Percentiles rank a stretch among this genome's conserved stretches.
Conservation (phyloP, 2,113 vertebrate species). For the Connochaetes taurinus region DNA sequence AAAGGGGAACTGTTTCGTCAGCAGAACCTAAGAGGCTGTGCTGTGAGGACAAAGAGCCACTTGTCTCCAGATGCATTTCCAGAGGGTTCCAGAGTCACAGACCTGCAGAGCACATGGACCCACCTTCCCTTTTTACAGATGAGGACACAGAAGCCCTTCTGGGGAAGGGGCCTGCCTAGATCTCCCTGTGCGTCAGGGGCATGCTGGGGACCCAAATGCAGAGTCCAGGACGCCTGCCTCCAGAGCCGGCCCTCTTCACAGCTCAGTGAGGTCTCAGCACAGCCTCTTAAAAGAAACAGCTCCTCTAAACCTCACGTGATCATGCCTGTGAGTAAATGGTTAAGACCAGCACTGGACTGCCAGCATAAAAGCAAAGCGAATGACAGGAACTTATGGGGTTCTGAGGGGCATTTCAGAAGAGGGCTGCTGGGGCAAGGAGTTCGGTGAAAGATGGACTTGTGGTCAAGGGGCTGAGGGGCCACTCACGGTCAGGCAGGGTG, state of each 20-base stretch:
- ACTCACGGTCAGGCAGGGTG: slow-evolving; percentile 94
- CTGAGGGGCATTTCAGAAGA: neutral
- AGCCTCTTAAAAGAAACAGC: neutral
- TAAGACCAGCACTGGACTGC: neutral
- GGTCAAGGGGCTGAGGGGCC: neutral
- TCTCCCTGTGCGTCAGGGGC: neutral
- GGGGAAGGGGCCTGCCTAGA: neutral
- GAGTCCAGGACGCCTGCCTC: neutral
- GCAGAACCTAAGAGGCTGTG: neutral
- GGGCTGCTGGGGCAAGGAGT: neutral
- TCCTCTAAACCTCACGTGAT: neutral
- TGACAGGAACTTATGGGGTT: neutral
- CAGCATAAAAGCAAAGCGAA: neutral
- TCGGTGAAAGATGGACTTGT: too few species aligned
- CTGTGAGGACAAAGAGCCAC: neutral
- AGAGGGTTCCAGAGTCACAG: neutral
- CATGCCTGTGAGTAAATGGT: neutral
- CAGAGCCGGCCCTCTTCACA: neutral
- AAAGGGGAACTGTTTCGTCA: neutral
- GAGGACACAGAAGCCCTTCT: neutral
- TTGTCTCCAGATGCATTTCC: neutral
- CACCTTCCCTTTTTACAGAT: neutral
- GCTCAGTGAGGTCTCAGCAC: neutral
- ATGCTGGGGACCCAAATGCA: neutral
- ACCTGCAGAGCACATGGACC: neutral